phyloP scores from a whole-genome alignment of 1,140 invertebrate species.

The Philaenus spumarius region DNA sequence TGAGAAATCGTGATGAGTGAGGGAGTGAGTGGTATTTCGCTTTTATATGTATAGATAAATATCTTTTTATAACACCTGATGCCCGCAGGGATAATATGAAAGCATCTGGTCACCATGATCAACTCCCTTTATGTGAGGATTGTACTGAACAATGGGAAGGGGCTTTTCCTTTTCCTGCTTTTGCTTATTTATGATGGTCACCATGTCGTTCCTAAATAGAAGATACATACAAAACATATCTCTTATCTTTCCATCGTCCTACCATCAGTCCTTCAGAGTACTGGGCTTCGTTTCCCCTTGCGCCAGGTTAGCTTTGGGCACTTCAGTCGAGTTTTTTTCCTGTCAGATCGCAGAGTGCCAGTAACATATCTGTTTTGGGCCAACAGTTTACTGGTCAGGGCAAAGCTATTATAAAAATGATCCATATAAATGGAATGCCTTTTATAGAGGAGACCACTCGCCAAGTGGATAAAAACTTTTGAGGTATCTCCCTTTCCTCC shows the following conservation, averaged over 20 bases:
- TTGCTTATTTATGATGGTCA: slow-evolving; percentile 23
- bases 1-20: no score
- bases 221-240: slow-evolving; percentile 33
- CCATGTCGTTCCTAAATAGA: slow-evolving; percentile 26
- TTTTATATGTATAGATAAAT: no score
- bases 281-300: neutral
- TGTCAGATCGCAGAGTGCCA: neutral
- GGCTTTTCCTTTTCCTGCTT: slow-evolving; percentile 6
- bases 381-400: neutral
- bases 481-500: neutral
- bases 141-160: neutral
- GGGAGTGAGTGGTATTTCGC: no score
- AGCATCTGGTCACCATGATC: no score
- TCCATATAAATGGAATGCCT: slow-evolving; percentile 21
- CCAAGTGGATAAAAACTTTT: neutral
- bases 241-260: slow-evolving; percentile 35
- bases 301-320: neutral
- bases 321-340: neutral
- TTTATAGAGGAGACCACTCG: slow-evolving; percentile 8
- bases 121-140: neutral
- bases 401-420: slow-evolving; percentile 15
- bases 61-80: slow-evolving; percentile 10
- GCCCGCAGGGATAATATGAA: slow-evolving; percentile 6
- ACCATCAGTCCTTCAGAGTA: slow-evolving; percentile 18
- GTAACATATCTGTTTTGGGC: neutral